Conservation (phyloP, 2,888 invertebrate species). For the Microplitis manilae region DNA sequence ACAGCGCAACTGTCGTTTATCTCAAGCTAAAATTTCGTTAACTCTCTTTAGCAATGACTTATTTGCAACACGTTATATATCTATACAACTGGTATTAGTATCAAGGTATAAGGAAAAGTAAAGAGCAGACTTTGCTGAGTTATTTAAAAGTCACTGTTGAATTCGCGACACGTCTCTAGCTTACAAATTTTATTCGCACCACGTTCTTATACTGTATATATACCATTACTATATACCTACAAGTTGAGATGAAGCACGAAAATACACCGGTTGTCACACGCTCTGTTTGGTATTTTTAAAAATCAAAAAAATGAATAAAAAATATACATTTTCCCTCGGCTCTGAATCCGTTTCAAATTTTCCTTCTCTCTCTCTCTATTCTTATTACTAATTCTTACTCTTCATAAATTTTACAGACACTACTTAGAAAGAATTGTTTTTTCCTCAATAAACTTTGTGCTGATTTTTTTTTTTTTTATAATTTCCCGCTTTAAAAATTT, state of each 20-base stretch:
- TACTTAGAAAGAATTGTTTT: too few relatives aligned
- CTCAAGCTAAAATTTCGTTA: constrained; percentile 15
- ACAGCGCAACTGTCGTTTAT: constrained; percentile 13
- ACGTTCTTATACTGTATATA: constrained; percentile 49
- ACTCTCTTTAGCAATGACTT: constrained; percentile 25
- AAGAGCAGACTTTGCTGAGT: constrained; percentile 44
- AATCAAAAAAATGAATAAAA: constrained; percentile 17
- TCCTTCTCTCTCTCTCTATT: not conserved
- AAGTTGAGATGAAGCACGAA: constrained; percentile 28
- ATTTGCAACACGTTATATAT: constrained; percentile 39
- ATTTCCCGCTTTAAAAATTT: too few relatives aligned
- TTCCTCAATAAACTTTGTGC: too few relatives aligned
- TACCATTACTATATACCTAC: constrained; percentile 21
- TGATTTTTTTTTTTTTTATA: too few relatives aligned
- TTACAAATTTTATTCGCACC: constrained; percentile 52
- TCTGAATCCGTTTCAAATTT: not conserved
- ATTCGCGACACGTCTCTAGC: constrained; percentile 50
- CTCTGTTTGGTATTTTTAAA: constrained; percentile 21
- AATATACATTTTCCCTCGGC: not conserved
- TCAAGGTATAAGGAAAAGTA: constrained; percentile 15
- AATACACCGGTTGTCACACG: constrained; percentile 42
- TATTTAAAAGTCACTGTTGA: constrained; percentile 48
- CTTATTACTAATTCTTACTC: too few relatives aligned
- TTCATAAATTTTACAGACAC: too few relatives aligned
- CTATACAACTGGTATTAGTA: not conserved